A percentile compares a stretch with the other conserved stretches of the same genome.
Evolutionary conservation across 2,888 invertebrate genomes (phyloP).

Genomic region (Dusona sp.): DNA sequence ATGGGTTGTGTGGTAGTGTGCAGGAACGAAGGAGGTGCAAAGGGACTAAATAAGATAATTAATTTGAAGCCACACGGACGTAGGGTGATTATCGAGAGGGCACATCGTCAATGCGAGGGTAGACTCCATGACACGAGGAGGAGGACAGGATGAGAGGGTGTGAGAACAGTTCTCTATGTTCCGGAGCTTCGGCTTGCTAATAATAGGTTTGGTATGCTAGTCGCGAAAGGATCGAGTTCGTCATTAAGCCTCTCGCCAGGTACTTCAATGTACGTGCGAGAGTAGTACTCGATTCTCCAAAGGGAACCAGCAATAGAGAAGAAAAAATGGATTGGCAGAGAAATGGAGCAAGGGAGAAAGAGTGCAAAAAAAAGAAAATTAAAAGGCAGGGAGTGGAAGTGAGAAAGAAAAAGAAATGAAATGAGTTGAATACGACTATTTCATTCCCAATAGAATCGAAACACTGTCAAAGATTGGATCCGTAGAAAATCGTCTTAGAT

Average conservation of each 20-base stretch:
- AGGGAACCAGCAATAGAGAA: slow-evolving; percentile 28
- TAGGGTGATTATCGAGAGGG: slow-evolving; percentile 52
- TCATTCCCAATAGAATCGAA: slow-evolving; percentile 44
- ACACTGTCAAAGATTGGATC: slow-evolving; percentile 6
- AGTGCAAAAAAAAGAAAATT: slow-evolving; percentile 10
- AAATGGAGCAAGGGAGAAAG: background rate
- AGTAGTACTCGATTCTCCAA: slow-evolving; percentile 48
- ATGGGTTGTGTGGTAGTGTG: background rate
- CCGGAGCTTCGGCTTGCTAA: slow-evolving; percentile 50
- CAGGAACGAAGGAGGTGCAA: slow-evolving; percentile 9
- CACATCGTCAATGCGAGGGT: slow-evolving; percentile 27
- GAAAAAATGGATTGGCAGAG: background rate
- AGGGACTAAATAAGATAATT: slow-evolving; percentile 51
- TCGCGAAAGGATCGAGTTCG: slow-evolving; percentile 65
- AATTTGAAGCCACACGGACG: slow-evolving; percentile 44
- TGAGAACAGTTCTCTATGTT: slow-evolving; percentile 9
- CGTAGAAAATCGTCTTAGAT: slow-evolving; percentile 23
- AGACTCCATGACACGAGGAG: slow-evolving; percentile 20
- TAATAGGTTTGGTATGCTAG: slow-evolving; percentile 65
- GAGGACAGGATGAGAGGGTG: slow-evolving; percentile 6
- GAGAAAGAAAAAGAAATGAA: slow-evolving; percentile 8
- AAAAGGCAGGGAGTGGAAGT: slow-evolving; percentile 1
- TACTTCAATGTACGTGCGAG: slow-evolving; percentile 61
- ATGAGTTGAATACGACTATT: slow-evolving; percentile 20
- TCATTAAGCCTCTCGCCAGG: slow-evolving; percentile 64